Evolutionary conservation across 2,113 vertebrate species (phyloP).

Genomic region (Phaethornis superciliosus): DNA sequence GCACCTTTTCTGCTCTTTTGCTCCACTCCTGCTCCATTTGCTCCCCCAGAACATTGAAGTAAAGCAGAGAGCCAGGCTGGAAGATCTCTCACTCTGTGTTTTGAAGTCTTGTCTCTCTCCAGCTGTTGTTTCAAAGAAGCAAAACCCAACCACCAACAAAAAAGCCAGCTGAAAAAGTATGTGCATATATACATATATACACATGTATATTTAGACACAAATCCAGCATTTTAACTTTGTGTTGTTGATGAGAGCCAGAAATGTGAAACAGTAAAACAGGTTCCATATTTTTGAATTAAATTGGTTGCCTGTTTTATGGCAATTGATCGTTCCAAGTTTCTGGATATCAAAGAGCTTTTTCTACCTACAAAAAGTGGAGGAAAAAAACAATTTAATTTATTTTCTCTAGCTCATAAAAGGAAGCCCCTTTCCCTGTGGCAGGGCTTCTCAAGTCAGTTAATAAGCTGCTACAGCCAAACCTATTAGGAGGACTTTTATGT

Average conservation of each 20-base stretch:
- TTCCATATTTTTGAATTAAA: neutral
- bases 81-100: too few species aligned
- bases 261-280: neutral
- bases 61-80: neutral
- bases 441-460: slow-evolving; percentile 44
- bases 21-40: fast-evolving
- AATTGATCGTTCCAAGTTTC: neutral
- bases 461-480: slow-evolving; percentile 26
- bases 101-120: neutral
- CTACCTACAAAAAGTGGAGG: neutral
- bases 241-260: neutral
- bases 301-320: neutral
- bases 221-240: neutral
- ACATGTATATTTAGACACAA: neutral
- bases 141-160: neutral
- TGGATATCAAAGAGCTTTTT: slow-evolving; percentile 17
- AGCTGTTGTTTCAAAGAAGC: neutral
- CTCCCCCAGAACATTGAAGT: neutral
- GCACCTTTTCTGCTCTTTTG: fast-evolving
- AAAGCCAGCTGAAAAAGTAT: neutral
- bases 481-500: slow-evolving; percentile 24
- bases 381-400: slow-evolving; percentile 1
- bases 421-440: slow-evolving; percentile 13
- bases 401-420: slow-evolving; percentile 34
- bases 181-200: neutral